Evolutionary conservation across 2,888 invertebrate species (phyloP).

Genomic region (Rhabditoides inermis): DNA sequence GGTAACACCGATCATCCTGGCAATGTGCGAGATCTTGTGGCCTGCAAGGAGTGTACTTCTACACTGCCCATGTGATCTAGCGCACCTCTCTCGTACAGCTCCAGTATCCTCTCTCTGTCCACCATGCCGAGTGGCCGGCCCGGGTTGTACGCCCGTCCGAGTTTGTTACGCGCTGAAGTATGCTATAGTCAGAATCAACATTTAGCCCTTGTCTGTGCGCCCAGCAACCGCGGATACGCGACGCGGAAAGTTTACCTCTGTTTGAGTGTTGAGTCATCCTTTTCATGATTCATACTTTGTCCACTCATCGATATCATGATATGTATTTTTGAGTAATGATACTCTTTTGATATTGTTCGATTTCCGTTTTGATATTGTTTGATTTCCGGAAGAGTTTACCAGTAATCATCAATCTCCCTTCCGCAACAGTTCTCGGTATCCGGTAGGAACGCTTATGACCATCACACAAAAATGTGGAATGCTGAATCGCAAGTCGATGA

Average conservation of each 20-base stretch:
- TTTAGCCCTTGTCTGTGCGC: too few relatives aligned
- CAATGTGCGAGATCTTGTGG: constrained; percentile 43
- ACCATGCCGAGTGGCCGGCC: constrained; percentile 41
- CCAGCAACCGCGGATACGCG: too few relatives aligned
- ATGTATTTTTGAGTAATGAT: neutral
- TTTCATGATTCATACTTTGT: neutral
- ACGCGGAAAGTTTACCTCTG: too few relatives aligned
- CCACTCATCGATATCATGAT: neutral
- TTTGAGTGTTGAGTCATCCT: too few relatives aligned
- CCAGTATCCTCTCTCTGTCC: constrained; percentile 36
- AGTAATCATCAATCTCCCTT: too few relatives aligned
- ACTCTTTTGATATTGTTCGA: neutral
- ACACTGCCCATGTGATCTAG: too few relatives aligned
- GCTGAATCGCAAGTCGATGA: too few relatives aligned
- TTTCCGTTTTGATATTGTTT: neutral
- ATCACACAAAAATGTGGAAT: too few relatives aligned
- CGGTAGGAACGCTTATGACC: too few relatives aligned
- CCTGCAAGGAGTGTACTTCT: constrained; percentile 9
- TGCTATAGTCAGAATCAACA: too few relatives aligned
- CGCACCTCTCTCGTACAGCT: constrained; percentile 41
- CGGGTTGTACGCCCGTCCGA: constrained; percentile 36
- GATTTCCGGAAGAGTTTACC: too few relatives aligned
- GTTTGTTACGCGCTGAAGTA: constrained; percentile 33
- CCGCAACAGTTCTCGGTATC: too few relatives aligned
- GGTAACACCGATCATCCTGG: constrained; percentile 41